A percentile compares a stretch with the other conserved stretches of the same genome.
Evolutionary conservation across 37 sponge, comb jelly and placozoan species (phyloP).

Genomic region (Halisarca cf. caerulea): DNA sequence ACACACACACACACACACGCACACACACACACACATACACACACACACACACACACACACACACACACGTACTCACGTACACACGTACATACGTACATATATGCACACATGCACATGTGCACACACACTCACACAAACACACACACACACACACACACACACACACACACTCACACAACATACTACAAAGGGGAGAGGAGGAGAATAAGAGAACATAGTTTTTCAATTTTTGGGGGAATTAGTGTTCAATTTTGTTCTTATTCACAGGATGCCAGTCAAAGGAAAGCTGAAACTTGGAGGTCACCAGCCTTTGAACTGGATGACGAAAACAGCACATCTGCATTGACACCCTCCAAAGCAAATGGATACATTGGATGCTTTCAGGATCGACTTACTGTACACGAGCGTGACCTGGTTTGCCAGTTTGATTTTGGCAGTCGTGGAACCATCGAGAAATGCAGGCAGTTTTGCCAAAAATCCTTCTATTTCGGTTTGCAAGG

Average conservation of each 20-base stretch:
- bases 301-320: constrained; percentile 27
- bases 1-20: no score
- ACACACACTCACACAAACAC: no score
- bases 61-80: no score
- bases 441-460: background rate
- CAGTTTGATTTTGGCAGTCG: background rate
- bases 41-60: no score
- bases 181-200: no score
- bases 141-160: no score
- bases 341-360: background rate
- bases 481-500: constrained; percentile 37
- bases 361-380: constrained; percentile 52
- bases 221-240: no score
- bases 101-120: no score
- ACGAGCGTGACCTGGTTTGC: background rate
- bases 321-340: constrained; percentile 33
- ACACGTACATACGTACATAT: no score
- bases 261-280: constrained; percentile 17
- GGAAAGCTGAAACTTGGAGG: constrained; percentile 32
- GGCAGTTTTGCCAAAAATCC: background rate
- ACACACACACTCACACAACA: no score
- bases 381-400: background rate
- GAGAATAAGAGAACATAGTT: no score
- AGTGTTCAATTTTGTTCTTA: background rate
- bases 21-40: no score